These are phyloP conservation scores for Propithecus deckenii DNA, from an alignment of 2,797 vertebrate genomes.

Conservation along the genomic window DNA sequence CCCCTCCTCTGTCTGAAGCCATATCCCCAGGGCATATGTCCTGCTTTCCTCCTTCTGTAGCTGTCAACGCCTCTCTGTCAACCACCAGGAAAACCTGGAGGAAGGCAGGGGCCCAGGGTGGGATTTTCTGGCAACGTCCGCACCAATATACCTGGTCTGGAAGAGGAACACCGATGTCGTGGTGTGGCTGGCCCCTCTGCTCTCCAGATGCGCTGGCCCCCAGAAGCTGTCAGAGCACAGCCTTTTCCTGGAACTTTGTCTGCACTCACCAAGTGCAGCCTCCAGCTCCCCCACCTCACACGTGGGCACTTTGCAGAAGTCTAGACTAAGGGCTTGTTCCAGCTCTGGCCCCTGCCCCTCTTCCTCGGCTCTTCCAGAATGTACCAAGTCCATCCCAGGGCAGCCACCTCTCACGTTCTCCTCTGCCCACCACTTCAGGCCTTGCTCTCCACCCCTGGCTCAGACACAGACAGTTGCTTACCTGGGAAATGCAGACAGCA, in stretches of 20 bases:
- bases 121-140: background rate
- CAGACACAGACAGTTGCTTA: background rate
- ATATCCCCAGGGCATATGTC: background rate
- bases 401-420: background rate
- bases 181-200: background rate
- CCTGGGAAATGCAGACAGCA: conserved; percentile 4
- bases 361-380: background rate
- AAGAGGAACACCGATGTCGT: background rate
- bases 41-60: background rate
- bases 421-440: background rate
- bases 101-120: background rate
- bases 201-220: background rate
- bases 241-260: background rate
- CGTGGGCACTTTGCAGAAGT: background rate
- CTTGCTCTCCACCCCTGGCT: background rate
- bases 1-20: background rate
- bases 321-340: background rate
- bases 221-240: background rate
- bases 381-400: background rate
- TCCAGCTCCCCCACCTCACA: background rate
- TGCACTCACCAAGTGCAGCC: background rate
- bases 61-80: background rate
- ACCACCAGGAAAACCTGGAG: background rate
- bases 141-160: background rate
- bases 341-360: background rate